phyloP scores from a whole-genome alignment of 1,140 invertebrate genomes.

The Drosophila pachea region DNA sequence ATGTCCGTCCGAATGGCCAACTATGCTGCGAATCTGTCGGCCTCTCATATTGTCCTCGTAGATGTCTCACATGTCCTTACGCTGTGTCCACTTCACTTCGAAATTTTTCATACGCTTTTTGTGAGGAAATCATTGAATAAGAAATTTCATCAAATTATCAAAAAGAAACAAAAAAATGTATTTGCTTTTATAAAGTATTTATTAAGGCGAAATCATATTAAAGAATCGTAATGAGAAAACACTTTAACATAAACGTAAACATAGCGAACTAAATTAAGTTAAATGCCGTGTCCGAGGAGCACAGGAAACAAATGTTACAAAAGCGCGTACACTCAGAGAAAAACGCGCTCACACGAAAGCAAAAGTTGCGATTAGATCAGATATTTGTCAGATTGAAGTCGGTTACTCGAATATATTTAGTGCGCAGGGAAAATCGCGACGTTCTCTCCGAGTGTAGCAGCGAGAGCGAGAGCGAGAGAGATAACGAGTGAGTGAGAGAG shows the following conservation, averaged over 20 bases:
- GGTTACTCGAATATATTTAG: background rate
- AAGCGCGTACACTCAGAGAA: slow-evolving; percentile 50
- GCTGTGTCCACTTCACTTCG: slow-evolving; percentile 7
- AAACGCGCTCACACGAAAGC: slow-evolving; percentile 16
- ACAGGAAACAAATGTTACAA: slow-evolving; percentile 76
- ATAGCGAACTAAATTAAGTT: slow-evolving; percentile 51
- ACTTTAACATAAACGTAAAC: slow-evolving; percentile 33
- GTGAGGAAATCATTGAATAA: background rate
- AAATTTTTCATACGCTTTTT: slow-evolving; percentile 68
- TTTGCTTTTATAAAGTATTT: slow-evolving; percentile 26
- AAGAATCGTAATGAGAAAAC: slow-evolving; percentile 9
- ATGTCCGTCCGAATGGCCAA: background rate
- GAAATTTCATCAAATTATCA: background rate
- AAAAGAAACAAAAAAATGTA: slow-evolving; percentile 3
- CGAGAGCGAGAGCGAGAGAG: background rate
- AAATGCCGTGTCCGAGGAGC: slow-evolving; percentile 25
- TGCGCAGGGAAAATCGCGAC: too few relatives aligned
- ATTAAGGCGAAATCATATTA: slow-evolving; percentile 49
- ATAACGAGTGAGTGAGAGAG: slow-evolving; percentile 3
- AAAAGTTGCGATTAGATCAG: background rate
- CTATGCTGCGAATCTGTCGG: slow-evolving; percentile 21
- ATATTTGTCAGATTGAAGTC: too few relatives aligned
- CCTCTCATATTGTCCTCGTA: slow-evolving; percentile 51
- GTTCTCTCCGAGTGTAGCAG: slow-evolving; percentile 1
- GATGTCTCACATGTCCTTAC: slow-evolving; percentile 44